Evolutionary conservation across 2,797 vertebrate genomes (phyloP).

Genomic region (Calcarius lapponicus): DNA sequence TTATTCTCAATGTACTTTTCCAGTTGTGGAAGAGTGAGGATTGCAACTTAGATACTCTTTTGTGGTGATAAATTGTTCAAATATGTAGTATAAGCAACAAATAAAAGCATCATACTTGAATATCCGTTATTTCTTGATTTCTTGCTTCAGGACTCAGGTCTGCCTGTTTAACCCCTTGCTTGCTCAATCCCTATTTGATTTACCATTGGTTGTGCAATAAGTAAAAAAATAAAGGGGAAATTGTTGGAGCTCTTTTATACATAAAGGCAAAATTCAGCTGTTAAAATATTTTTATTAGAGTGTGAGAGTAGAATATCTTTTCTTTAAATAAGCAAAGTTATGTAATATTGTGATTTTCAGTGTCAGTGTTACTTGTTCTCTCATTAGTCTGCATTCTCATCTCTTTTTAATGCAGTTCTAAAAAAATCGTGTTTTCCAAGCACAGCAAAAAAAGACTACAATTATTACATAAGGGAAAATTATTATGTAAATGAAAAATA

Average conservation of each 20-base stretch:
- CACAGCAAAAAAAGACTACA: background rate
- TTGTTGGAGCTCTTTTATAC: background rate
- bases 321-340: background rate
- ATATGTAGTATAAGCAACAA: background rate
- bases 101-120: background rate
- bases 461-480: background rate
- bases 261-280: background rate
- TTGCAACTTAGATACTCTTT: slow-evolving; percentile 43
- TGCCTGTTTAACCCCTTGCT: background rate
- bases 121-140: background rate
- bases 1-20: slow-evolving; percentile 69
- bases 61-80: background rate
- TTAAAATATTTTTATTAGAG: background rate
- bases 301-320: background rate
- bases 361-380: background rate
- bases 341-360: background rate
- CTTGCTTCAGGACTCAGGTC: background rate
- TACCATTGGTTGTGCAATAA: background rate
- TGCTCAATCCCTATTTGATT: background rate
- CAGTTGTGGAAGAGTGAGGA: slow-evolving; percentile 38
- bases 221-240: background rate
- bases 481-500: background rate
- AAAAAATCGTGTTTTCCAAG: background rate
- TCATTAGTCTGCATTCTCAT: background rate
- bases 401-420: background rate